Percentiles rank a stretch among this genome's conserved stretches.
Evolutionary conservation across 1,140 invertebrate genomes (phyloP).

Genomic region (Drosophila simulans): DNA sequence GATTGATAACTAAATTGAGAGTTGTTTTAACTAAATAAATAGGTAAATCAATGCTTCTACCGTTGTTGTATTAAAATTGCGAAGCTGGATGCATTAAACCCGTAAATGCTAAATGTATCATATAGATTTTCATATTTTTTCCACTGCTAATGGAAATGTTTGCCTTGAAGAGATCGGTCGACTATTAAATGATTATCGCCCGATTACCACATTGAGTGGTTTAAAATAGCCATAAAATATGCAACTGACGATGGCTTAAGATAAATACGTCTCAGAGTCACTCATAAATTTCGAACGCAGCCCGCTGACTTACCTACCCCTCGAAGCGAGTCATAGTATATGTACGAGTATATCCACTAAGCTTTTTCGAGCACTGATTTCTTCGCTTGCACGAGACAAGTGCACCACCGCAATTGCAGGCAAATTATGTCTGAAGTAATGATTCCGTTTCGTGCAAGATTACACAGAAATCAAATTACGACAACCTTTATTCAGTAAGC

Average conservation of each 20-base stretch:
- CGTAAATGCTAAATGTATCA: not conserved
- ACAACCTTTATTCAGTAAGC: slow-evolving; percentile 1
- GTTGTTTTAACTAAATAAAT: too few relatives aligned
- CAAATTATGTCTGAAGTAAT: slow-evolving; percentile 31
- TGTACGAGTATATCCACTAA: not conserved
- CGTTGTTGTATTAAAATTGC: not conserved
- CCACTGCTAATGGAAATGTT: slow-evolving; percentile 22
- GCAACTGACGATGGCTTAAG: slow-evolving; percentile 11
- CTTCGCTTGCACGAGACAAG: slow-evolving; percentile 35
- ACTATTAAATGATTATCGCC: slow-evolving; percentile 13
- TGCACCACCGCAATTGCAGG: slow-evolving; percentile 15
- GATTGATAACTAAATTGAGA: too few relatives aligned
- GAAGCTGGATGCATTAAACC: not conserved
- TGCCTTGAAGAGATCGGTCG: not conserved
- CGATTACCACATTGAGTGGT: slow-evolving; percentile 24
- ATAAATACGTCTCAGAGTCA: not conserved
- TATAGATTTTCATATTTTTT: not conserved
- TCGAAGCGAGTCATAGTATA: not conserved
- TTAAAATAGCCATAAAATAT: slow-evolving; percentile 1
- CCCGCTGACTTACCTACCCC: slow-evolving; percentile 24
- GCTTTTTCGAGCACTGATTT: slow-evolving; percentile 14
- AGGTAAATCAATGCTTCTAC: not conserved
- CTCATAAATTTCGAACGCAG: slow-evolving; percentile 32
- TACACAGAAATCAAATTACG: slow-evolving; percentile 18
- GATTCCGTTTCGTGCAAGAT: not conserved